Conservation (phyloP, 2,888 invertebrate genomes). For the Mythimna pallens region DNA sequence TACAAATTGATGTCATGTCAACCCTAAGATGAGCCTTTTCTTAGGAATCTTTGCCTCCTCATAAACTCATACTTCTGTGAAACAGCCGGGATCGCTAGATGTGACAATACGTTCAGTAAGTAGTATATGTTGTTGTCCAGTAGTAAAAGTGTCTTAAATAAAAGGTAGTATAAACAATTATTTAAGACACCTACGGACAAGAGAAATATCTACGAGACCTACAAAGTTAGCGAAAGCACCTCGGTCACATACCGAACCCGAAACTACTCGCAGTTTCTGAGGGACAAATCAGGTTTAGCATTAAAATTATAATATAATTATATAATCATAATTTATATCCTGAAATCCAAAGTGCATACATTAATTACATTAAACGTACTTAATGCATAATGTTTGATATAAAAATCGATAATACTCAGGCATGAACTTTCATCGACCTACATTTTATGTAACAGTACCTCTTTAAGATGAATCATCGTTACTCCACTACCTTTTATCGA, state of each 20-base stretch:
- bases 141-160: too few species aligned
- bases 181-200: background rate
- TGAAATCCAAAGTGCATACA: conserved; percentile 29
- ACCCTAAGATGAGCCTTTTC: background rate
- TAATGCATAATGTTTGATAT: conserved; percentile 47
- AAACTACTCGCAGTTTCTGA: conserved; percentile 7
- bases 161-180: too few species aligned
- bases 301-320: conserved; percentile 26
- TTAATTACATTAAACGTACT: conserved; percentile 32
- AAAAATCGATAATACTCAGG: conserved; percentile 59
- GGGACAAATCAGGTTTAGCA: background rate
- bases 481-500: conserved; percentile 68
- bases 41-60: background rate
- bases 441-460: conserved; percentile 77
- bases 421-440: conserved; percentile 78
- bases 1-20: conserved; percentile 4
- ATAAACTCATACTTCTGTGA: background rate
- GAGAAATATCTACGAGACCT: background rate
- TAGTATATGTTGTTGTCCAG: too few species aligned
- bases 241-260: background rate
- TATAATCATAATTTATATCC: conserved; percentile 19
- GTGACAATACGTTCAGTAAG: too few species aligned
- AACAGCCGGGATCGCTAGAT: background rate
- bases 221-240: background rate
- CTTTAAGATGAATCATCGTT: conserved; percentile 76